Percentiles rank a stretch among this genome's conserved stretches.
phyloP scores from a whole-genome alignment of 2,888 invertebrate genomes.

The Priapulus caudatus region DNA sequence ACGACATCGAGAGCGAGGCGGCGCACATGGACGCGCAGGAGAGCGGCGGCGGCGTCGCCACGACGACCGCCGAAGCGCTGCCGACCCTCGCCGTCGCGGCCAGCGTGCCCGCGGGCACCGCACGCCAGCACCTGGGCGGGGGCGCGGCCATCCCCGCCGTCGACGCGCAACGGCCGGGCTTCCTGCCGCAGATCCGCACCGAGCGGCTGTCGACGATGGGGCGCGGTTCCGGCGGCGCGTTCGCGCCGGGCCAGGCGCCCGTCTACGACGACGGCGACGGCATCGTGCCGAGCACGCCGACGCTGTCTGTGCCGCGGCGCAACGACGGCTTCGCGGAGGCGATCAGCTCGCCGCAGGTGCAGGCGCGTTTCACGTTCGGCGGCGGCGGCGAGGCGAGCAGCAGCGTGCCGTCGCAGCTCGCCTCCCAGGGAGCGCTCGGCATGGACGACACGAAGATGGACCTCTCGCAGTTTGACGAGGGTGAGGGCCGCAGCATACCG shows the following conservation, averaged over 20 bases:
- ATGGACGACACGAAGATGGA: constrained; percentile 65
- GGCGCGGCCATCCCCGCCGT: too few relatives aligned
- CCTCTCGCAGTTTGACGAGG: constrained; percentile 50
- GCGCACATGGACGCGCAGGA: too few relatives aligned
- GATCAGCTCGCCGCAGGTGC: constrained; percentile 72
- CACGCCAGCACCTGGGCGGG: too few relatives aligned
- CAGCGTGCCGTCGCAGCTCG: constrained; percentile 40
- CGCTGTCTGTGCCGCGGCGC: constrained; percentile 65
- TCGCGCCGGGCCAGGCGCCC: constrained; percentile 41
- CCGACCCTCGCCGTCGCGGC: too few relatives aligned
- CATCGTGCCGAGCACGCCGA: constrained; percentile 80
- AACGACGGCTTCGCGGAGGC: constrained; percentile 81
- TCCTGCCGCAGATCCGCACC: constrained; percentile 10
- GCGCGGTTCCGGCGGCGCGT: not conserved
- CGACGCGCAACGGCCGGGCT: too few relatives aligned
- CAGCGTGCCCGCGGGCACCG: too few relatives aligned
- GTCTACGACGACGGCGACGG: constrained; percentile 58
- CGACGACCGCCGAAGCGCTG: too few relatives aligned
- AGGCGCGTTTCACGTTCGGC: constrained; percentile 35
- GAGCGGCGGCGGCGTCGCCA: too few relatives aligned
- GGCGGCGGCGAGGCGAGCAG: constrained; percentile 38
- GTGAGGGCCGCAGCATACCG: constrained; percentile 54
- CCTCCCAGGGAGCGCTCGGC: constrained; percentile 45
- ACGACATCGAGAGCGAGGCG: too few relatives aligned
- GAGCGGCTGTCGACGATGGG: constrained; percentile 21